Evolutionary conservation across 2,113 vertebrate species (phyloP).

Genomic region (Cichladusa arquata): DNA sequence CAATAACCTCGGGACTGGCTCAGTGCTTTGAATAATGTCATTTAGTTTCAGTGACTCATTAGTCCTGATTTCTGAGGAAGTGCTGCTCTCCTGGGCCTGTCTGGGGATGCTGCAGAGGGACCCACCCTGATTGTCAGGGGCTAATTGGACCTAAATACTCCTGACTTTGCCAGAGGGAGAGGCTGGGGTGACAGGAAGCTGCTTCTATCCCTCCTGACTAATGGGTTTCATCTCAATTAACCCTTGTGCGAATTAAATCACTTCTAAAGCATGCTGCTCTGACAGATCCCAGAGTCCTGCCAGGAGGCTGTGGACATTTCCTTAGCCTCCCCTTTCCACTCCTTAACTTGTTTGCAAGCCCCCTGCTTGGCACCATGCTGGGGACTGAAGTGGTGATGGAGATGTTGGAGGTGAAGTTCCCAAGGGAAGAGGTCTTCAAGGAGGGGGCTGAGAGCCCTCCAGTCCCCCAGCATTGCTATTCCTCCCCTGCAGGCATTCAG

Average conservation of each 20-base stretch:
- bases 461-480: background rate
- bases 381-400: background rate
- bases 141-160: background rate
- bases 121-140: background rate
- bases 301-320: background rate
- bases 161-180: background rate
- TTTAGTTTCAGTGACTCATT: background rate
- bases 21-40: background rate
- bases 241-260: conserved; percentile 3
- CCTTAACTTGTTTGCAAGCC: background rate
- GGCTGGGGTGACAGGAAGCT: background rate
- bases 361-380: background rate
- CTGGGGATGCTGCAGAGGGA: background rate
- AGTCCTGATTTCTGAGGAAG: conserved; percentile 5
- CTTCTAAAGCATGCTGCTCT: background rate
- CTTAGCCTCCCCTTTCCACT: background rate
- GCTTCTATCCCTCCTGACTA: background rate
- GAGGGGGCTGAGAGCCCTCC: background rate
- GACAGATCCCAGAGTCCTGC: background rate
- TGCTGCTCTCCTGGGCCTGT: background rate
- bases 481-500: background rate
- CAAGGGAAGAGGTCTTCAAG: background rate
- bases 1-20: fast-evolving
- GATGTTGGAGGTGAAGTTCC: background rate
- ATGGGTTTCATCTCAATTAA: background rate